These are phyloP conservation scores for Pammene fasciana DNA, from an alignment of 2,888 invertebrate species.

Conservation along the genomic window DNA sequence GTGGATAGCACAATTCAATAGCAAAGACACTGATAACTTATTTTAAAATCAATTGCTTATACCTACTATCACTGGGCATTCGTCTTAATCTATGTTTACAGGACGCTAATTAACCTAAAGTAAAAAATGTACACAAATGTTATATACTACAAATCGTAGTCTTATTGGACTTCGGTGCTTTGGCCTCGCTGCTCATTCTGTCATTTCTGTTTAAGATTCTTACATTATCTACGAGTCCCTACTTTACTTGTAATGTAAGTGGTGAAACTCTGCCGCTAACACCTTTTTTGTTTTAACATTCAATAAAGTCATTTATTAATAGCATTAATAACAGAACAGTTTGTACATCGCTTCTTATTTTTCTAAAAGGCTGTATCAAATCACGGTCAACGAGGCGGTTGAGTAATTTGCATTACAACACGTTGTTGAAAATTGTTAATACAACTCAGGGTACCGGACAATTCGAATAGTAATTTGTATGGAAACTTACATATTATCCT, in stretches of 20 bases:
- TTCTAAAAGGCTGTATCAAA: conserved; percentile 63
- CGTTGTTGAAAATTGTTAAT: too few species aligned
- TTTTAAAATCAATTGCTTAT: conserved; percentile 72
- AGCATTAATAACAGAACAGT: conserved; percentile 32
- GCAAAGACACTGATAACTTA: conserved; percentile 65
- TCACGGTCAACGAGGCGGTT: conserved; percentile 70
- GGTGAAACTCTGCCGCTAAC: conserved; percentile 3
- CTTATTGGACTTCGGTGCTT: conserved; percentile 76
- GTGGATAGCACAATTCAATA: conserved; percentile 68
- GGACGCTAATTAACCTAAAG: conserved; percentile 54
- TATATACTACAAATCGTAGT: conserved; percentile 74
- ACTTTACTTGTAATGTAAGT: conserved; percentile 5
- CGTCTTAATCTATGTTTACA: conserved; percentile 65
- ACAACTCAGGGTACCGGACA: too few species aligned
- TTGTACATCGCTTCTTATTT: conserved; percentile 35
- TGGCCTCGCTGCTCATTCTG: conserved; percentile 71
- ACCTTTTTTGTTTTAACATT: conserved; percentile 24
- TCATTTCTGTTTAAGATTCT: conserved; percentile 43
- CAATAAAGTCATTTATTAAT: conserved; percentile 24
- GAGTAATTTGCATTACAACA: conserved; percentile 56
- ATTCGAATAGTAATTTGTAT: too few species aligned
- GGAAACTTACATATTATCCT: too few species aligned
- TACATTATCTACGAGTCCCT: conserved; percentile 11
- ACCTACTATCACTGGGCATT: conserved; percentile 82
- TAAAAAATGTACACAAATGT: conserved; percentile 68